Evolutionary conservation across 2,888 invertebrate genomes (phyloP), one percentile per base, ranked within the genome.

Genomic region (Nomada flava): DNA sequence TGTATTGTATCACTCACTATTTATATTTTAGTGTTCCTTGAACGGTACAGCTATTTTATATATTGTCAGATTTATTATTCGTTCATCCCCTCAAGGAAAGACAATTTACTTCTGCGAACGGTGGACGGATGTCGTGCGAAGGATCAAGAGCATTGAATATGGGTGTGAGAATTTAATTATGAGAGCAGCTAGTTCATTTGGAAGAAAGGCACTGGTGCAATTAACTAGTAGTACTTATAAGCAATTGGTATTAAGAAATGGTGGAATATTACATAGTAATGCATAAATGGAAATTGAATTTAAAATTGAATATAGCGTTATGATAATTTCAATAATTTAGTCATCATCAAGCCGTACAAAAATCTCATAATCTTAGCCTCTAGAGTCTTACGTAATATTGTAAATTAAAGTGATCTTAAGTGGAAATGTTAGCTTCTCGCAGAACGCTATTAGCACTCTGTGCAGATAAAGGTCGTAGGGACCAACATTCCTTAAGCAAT

Each of bases 241-340:
- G 47, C 15, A 47, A 53, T 9, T n/a, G n/a, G 18, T 10, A 53
- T 64, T 64, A 15, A 2, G 44, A 47, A 47, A 10, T 44, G 23
- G 2, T 20, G 13, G 20, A 23, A 10, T 15, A 64, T 29, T 44
- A 13, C 23, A 20, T 44, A 0, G 44, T 0, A 47, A 15, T 10
- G 0, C 3, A 47, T 18, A 15, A 26, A n/a, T 26, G 11, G 18
- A 50, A 29, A 64, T n/a, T 23, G 18, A 50, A 18, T 44, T 18
- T 50, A 26, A 5, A 11, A 64, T 18, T 64, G 23, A 10, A 10
- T 18, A 2, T n/a, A 15, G 1, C 44, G 47, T 47, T 47, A 15
- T 47, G 47, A 47, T 64, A 64, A 26, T 52, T 65, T 29, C 50
- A 15, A n/a, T 50, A 50, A 65, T n/a, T n/a, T 13, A 13, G n/a